Base-by-base conservation (phyloP, 2,888 invertebrate genomes). In the Biston stratarius region DNA sequence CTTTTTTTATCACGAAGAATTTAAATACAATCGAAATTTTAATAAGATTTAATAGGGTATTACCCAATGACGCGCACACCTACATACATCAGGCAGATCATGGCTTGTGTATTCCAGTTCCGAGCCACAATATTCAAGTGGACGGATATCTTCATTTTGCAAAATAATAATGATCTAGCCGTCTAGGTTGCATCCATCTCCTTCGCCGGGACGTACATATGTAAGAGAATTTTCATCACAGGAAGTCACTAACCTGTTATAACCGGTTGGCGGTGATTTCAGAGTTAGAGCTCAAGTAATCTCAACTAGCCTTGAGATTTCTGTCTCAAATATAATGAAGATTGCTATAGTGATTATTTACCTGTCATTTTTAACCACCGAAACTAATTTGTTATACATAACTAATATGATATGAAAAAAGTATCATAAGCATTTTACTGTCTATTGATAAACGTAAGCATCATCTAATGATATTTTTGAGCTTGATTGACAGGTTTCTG, bases 91-190 rank as follows among this genome's bases (percentile, higher is more conserved):
- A 33, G 33, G 5, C 49, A n/a, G 52, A 14, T 15, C 38, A 38
- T 14, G 15, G 53, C 38, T 33, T 14, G 38, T 10, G 53, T 38
- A 38, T 12, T 53, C 53, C 53, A 38, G 53, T 38, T 53, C 6
- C 9, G 15, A 45, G 45, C 24, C 24, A 6, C 5, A 34, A 8
- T 8, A 34, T 45, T 57, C 14, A 9, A 45, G 15, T 57, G 24
- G 34, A 34, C 57, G 34, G 44, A 33, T 45, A 45, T 10, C 24
- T 24, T 24, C 24, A 24, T 24, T 24, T 24, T 24, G 24, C 24
- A 24, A 24, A 24, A 24, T 24, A 24, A 24, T 24, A 24, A 24
- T 24, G 3, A 24, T 24, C 15, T 45, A 38, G 15, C 40, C 36
- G 42, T 44, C 44, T 55, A 42, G n/a, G 10, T 15, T 10, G 14